These are phyloP conservation scores for Platerodrilus igneus DNA, from an alignment of 2,888 invertebrate genomes.

Conservation along the genomic window DNA sequence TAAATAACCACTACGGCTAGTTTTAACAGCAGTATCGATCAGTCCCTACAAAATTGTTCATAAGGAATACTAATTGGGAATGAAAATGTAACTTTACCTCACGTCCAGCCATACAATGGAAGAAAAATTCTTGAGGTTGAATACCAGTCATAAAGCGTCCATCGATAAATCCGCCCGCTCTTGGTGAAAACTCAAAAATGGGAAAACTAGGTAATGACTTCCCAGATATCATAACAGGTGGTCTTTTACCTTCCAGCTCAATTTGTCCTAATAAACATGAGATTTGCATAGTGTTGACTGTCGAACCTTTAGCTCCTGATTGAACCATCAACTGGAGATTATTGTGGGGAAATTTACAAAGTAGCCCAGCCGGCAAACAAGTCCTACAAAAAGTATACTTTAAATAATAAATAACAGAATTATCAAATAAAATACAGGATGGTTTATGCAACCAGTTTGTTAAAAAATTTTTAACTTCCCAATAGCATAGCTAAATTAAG, in stretches of 20 bases:
- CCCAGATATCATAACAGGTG: conserved; percentile 92
- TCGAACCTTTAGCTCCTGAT: conserved; percentile 98
- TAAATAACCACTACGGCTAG: conserved; percentile 95
- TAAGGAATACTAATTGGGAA: neutral
- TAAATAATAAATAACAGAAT: conserved; percentile 33
- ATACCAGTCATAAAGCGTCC: conserved; percentile 98
- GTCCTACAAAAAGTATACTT: conserved; percentile 47
- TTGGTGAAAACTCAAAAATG: conserved; percentile 79
- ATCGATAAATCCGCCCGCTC: conserved; percentile 94
- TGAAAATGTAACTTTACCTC: conserved; percentile 58
- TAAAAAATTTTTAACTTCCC: no score
- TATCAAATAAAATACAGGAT: neutral
- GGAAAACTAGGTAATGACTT: conserved; percentile 88
- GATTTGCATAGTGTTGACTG: conserved; percentile 97
- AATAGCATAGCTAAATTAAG: no score
- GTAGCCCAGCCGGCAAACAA: conserved; percentile 79
- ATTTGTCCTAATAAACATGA: conserved; percentile 97
- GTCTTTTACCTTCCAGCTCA: conserved; percentile 95
- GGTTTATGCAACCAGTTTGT: no score
- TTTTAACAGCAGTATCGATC: conserved; percentile 99
- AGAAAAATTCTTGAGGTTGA: conserved; percentile 95
- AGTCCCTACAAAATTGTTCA: conserved; percentile 62
- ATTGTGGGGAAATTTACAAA: conserved; percentile 86
- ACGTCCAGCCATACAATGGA: conserved; percentile 99
- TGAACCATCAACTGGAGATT: conserved; percentile 98